Conservation (phyloP, 2,888 invertebrate genomes). For the Chrysodeixis includens region DNA sequence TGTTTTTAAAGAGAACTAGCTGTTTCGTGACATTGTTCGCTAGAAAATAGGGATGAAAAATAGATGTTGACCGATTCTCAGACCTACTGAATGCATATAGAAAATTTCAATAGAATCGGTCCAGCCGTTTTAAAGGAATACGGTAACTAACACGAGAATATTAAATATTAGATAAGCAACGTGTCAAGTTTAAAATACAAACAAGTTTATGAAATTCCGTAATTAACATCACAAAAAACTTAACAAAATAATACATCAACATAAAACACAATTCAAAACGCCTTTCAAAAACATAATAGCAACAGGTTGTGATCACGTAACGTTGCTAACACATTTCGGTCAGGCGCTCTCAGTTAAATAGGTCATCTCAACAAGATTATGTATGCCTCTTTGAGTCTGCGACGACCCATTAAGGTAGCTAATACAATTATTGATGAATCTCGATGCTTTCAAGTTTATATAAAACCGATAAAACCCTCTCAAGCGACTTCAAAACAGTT, state of each 20-base stretch:
- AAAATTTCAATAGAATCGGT: too few species aligned
- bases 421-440: constrained; percentile 25
- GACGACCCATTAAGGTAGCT: constrained; percentile 5
- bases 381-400: background rate
- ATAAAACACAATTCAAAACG: background rate
- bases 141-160: too few species aligned
- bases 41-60: too few species aligned
- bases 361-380: constrained; percentile 25
- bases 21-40: too few species aligned
- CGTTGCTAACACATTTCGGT: constrained; percentile 38
- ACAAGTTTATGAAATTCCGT: too few species aligned
- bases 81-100: too few species aligned
- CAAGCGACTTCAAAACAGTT: background rate
- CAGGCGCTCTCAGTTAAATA: constrained; percentile 41
- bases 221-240: background rate
- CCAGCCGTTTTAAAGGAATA: too few species aligned
- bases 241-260: background rate
- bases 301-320: constrained; percentile 9
- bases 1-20: too few species aligned
- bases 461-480: background rate
- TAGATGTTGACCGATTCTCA: too few species aligned
- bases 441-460: background rate
- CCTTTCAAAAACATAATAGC: background rate
- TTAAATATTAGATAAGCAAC: too few species aligned
- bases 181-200: too few species aligned